Evolutionary conservation across 2,797 vertebrate species (phyloP).

Genomic region (Acipenser oxyrinchus): DNA sequence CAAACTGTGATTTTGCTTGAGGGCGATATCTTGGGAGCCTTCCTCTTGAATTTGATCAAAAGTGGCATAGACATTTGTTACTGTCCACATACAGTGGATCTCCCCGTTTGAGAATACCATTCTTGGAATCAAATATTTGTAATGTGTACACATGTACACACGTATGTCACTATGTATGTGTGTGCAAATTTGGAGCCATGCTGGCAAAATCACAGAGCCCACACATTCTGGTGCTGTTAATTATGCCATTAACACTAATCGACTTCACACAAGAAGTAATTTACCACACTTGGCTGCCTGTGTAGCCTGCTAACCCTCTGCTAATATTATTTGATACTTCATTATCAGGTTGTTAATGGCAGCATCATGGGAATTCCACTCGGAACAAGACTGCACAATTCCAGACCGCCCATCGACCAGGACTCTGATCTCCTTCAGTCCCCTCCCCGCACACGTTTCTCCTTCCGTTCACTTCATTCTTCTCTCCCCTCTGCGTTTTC

Average conservation of each 20-base stretch:
- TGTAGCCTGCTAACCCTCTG: conserved; percentile 31
- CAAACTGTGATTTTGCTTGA: no score
- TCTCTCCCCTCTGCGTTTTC: no score
- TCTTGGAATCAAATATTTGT: no score
- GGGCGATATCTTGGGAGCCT: no score
- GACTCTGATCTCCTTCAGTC: neutral
- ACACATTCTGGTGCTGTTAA: conserved; percentile 34
- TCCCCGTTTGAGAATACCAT: no score
- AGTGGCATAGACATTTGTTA: no score
- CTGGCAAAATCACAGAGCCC: neutral
- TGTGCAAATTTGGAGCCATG: conserved; percentile 1
- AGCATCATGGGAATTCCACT: conserved; percentile 1
- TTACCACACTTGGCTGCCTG: conserved; percentile 38
- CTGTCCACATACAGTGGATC: no score
- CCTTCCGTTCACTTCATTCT: neutral
- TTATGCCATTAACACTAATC: conserved; percentile 57
- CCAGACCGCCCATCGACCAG: conserved; percentile 5
- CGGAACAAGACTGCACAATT: neutral
- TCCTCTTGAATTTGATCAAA: no score
- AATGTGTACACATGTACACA: no score
- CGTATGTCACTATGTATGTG: neutral
- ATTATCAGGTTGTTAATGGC: conserved; percentile 31
- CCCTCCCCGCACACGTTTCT: neutral
- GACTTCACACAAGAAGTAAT: conserved; percentile 50
- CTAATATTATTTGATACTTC: conserved; percentile 48